phyloP scores from a whole-genome alignment of 2,797 vertebrate species.

The Urosaurus nigricauda region DNA sequence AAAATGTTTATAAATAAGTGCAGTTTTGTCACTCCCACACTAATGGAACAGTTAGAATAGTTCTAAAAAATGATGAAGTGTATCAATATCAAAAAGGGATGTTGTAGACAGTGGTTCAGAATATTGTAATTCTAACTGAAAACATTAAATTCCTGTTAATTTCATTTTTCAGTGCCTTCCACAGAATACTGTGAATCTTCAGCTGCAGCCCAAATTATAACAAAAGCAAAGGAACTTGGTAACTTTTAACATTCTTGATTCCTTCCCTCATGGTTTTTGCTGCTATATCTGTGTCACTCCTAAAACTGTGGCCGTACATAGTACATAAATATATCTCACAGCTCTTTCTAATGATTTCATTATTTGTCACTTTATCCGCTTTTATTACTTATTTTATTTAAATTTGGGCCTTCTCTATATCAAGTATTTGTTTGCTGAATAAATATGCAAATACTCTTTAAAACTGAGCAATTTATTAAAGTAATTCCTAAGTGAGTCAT shows the following conservation, averaged over 20 bases:
- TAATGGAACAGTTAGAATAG: background rate
- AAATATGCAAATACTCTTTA: slow-evolving; percentile 37
- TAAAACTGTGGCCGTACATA: slow-evolving; percentile 34
- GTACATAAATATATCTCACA: slow-evolving; percentile 42
- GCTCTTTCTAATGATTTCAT: slow-evolving; percentile 42
- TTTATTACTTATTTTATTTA: slow-evolving; percentile 28
- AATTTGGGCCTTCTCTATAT: slow-evolving; percentile 51
- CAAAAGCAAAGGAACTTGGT: slow-evolving; percentile 96
- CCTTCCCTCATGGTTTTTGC: slow-evolving; percentile 41
- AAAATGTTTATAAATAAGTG: background rate
- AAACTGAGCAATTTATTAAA: slow-evolving; percentile 36
- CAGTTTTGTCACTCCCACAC: background rate
- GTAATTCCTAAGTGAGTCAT: background rate
- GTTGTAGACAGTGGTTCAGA: slow-evolving; percentile 24
- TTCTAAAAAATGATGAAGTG: background rate
- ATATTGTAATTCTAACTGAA: slow-evolving; percentile 8
- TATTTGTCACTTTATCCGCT: slow-evolving; percentile 45
- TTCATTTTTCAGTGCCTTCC: slow-evolving; percentile 83
- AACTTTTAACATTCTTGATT: slow-evolving; percentile 69
- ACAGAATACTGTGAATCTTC: slow-evolving; percentile 89
- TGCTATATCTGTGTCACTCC: slow-evolving; percentile 53
- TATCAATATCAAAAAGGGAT: slow-evolving; percentile 43
- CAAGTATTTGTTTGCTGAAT: slow-evolving; percentile 31
- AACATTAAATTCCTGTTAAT: slow-evolving; percentile 15
- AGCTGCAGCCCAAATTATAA: slow-evolving; percentile 88